phyloP scores from a whole-genome alignment of 2,113 vertebrate species.

The Megalops atlanticus region DNA sequence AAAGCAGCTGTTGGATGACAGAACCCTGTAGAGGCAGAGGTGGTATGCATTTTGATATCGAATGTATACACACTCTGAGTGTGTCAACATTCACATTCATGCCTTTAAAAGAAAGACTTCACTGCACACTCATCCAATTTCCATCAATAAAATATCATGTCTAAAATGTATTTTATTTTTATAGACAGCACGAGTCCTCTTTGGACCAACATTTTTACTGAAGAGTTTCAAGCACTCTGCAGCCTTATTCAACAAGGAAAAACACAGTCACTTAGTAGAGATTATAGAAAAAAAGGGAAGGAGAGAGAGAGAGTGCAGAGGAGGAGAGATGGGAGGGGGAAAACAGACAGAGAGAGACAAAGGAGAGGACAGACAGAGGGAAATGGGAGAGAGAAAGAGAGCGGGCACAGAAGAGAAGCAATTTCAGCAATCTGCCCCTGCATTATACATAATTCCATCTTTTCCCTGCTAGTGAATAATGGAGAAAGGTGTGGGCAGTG shows the following conservation, averaged over 20 bases:
- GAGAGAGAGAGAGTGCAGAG: background rate
- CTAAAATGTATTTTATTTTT: no score
- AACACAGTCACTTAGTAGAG: background rate
- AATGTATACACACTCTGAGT: no score
- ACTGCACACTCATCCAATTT: no score
- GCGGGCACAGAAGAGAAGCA: background rate
- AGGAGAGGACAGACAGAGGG: background rate
- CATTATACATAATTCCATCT: constrained; percentile 30
- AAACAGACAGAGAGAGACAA: background rate
- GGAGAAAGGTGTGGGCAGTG: constrained; percentile 8
- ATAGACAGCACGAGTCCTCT: background rate
- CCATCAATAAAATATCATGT: no score
- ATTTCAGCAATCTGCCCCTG: constrained; percentile 27
- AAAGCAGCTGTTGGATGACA: constrained; percentile 74
- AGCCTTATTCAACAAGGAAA: background rate
- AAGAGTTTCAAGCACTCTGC: background rate
- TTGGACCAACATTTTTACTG: background rate
- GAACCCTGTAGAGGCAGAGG: constrained; percentile 69
- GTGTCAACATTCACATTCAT: no score
- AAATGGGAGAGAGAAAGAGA: background rate
- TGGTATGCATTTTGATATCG: background rate
- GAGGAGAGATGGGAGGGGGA: background rate
- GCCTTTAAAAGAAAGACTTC: constrained; percentile 7
- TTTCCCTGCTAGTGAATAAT: constrained; percentile 26
- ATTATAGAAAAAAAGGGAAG: no score